Base-by-base conservation (phyloP, 2,888 invertebrate species). In the Zonitis immaculata region DNA sequence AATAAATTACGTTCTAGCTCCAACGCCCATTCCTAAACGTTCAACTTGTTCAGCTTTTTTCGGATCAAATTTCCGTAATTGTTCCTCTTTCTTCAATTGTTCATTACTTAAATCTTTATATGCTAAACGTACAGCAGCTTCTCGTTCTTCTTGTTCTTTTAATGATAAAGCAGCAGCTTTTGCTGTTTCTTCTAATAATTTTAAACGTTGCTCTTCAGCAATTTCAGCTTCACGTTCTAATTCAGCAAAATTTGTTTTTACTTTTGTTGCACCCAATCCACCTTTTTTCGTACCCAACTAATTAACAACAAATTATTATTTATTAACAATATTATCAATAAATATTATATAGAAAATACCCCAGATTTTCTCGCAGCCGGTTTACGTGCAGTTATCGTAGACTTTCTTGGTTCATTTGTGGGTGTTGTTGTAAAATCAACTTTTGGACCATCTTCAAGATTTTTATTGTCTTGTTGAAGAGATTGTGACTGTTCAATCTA, bases 231-330 rank as follows among this genome's bases (percentile, higher is more conserved):
- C 89, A 60, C 88, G 86, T 77, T 98, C 97, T 56, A 98, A 85
- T 70, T 95, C 96, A 14, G 91, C 91, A 75, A 99, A 99, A 77
- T 97, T 94, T 3, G 94, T 85, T 67, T 89, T 89, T 22, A 98
- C 94, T 74, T 92, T 91, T 47, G 94, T 95, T 12, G 98, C 99
- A 46, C 98, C 98, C 49, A 98, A 78, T 0, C 91, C 91, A 35
- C 89, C 86, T 72, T 93, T 95, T 60, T 91, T 93, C 0, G 83
- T 86, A 11, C 94, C 95, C 66, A 93, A 70, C 92, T 92, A 63
- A 12, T 35, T 39, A 9, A 43, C 3, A 43, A n/a, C 11, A 18
- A 1, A 20, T 20, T 11, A 18, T n/a, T 42, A n/a, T 48, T 20
- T 8, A 42, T 14, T 22, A 46, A 32, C 11, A 16, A n/a, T n/a